A percentile compares a stretch with the other conserved stretches of the same genome.
These are phyloP conservation scores for Hormiphora californensis DNA, from an alignment of 37 sponge, comb jelly and placozoan species.

Conservation along the genomic window DNA sequence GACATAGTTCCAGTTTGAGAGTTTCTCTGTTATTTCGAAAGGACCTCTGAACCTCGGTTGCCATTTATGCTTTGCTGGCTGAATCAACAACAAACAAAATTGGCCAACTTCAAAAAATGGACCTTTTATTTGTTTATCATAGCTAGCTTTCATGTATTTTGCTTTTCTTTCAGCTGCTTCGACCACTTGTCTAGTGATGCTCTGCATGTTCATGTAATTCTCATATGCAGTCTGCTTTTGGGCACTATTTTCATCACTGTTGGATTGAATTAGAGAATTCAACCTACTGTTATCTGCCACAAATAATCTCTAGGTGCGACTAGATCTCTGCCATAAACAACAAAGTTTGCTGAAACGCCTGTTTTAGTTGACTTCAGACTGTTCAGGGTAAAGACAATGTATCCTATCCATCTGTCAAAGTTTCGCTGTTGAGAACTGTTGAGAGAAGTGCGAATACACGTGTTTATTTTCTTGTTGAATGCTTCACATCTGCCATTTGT, in stretches of 20 bases:
- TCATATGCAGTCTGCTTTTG: not conserved
- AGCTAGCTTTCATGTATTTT: not conserved
- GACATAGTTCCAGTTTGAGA: not conserved
- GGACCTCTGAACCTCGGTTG: not conserved
- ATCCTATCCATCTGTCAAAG: not conserved
- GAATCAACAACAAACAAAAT: not conserved
- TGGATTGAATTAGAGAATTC: not conserved
- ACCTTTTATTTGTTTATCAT: constrained; percentile 3
- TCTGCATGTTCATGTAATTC: not conserved
- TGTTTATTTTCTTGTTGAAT: not conserved
- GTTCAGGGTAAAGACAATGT: constrained; percentile 6
- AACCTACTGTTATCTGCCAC: not conserved
- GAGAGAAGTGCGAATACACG: not conserved
- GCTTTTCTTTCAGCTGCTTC: not conserved
- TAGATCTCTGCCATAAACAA: not conserved
- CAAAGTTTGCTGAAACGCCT: not conserved
- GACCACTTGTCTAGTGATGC: not conserved
- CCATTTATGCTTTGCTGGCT: constrained; percentile 9
- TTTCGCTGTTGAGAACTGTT: not conserved
- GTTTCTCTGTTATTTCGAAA: not conserved
- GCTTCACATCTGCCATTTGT: constrained; percentile 10
- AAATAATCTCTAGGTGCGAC: not conserved
- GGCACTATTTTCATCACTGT: not conserved
- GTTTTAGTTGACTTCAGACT: not conserved
- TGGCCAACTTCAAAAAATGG: constrained; percentile 16